Base-by-base conservation (phyloP, 2,797 vertebrate species). In the Ptychadena robeensis region DNA sequence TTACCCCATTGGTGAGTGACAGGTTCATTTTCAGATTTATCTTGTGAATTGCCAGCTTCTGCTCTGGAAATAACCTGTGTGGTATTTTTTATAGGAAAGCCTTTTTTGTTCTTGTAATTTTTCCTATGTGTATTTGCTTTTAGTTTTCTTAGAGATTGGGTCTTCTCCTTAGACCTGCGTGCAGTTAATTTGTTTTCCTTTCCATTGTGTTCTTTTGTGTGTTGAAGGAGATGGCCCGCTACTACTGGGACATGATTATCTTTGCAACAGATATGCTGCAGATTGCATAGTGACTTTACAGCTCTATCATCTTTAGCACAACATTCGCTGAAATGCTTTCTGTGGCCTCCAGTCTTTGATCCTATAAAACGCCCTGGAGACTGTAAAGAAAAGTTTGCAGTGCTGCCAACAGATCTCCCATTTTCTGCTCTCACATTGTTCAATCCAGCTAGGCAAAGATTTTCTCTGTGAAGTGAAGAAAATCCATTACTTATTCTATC, bases 81-180 rank as follows among this genome's bases (percentile, higher is more conserved):
- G 35, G 82, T 86, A 37, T 70, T 35, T 70, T 76, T 80, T 32
- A 37, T 38, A n/a, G 72, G 0, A 0, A 76, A 32, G 30, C 48
- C 38, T 0, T 4, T n/a, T 57, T 0, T 70, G 79, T 31, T 91
- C 82, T 68, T 86, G 25, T 31, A 64, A 4, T 0, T 34, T 35
- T 10, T 63, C 82, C 84, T 88, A 14, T 84, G 82, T 77, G 84
- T 86, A 53, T 9, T 44, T 34, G 73, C 9, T 79, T 81, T 90
- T 73, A 71, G 81, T 10, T 71, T 74, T 35, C 80, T 89, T 73
- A 64, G 79, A 38, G 82, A 87, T 37, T 72, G 86, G 32, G 2
- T 80, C 77, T 71, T 90, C 59, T 14, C 79, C 44, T 80, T 28
- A 32, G 27, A 63, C 27, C 35, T 30, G 63, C 44, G 11, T 0